Conservation (phyloP, 2,888 invertebrate species). For the Callinectes sapidus region DNA sequence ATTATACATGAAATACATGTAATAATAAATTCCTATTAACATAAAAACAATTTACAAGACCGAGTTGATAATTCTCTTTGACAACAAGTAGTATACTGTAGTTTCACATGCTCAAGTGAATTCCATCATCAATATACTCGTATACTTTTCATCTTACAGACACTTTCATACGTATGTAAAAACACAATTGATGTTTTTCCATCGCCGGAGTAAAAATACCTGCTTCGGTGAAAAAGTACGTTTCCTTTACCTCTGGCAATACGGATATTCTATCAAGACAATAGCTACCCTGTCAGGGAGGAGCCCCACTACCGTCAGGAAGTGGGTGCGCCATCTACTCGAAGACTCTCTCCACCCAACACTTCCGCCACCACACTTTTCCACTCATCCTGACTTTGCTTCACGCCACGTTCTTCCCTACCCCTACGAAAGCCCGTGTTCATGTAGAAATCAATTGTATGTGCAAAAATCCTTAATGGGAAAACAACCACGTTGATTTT, state of each 20-base stretch:
- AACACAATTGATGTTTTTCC: neutral
- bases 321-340: slow-evolving; percentile 3
- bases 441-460: neutral
- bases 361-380: neutral
- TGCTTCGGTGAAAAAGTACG: neutral
- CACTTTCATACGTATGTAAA: neutral
- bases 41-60: neutral
- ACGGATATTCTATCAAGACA: neutral
- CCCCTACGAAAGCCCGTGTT: neutral
- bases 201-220: neutral
- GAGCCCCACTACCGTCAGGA: slow-evolving; percentile 11
- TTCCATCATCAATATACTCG: neutral
- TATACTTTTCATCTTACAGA: neutral
- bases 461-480: neutral
- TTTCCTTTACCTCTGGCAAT: neutral
- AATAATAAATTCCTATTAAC: too few species aligned
- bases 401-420: neutral
- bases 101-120: neutral
- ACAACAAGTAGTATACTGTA: neutral
- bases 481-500: neutral
- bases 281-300: neutral
- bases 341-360: neutral
- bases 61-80: neutral
- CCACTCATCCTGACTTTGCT: neutral
- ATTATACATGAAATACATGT: too few species aligned